Evolutionary conservation across 2,113 vertebrate genomes (phyloP), one percentile per base, ranked within the genome.

Genomic region (Ammospiza caudacuta): DNA sequence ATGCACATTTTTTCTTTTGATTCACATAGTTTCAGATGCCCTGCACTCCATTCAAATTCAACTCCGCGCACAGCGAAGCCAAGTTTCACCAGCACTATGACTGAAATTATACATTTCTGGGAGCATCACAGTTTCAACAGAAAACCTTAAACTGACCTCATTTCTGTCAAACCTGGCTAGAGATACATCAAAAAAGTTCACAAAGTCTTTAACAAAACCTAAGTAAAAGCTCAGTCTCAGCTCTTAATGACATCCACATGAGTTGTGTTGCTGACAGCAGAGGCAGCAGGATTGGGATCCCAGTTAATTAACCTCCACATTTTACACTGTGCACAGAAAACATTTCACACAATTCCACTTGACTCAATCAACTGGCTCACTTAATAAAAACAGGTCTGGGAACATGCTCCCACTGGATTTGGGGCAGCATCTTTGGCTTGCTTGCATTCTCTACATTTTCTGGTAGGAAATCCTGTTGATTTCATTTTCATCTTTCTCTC

Each of bases 401-500:
- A 85, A 82, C 69, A 73, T 52, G n/a, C 20, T 86, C 55, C 66
- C 68, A 72, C 57, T 44, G 67, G 67, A 92, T 64, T 86, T 87
- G 80, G 89, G 68, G 62, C 66, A 78, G 63, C 68, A 66, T 88
- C 51, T 49, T 86, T 73, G 43, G 27, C 61, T 87, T 67, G 61
- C 57, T 76, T 70, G 31, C 21, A n/a, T 84, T 91, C 46, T 75
- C 69, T 77, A 8, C 47, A 24, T 58, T 64, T 52, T 31, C 70
- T 93, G 83, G 77, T 87, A 89, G 76, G 67, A 90, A 94, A 95
- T 90, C 84, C 82, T 90, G 90, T 94, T 96, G 91, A 95, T 95
- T 95, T 95, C 33, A 54, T 95, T 94, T 95, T 92, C 78, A 76
- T 88, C 78, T 93, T 90, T 72, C 82, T 58, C 47, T 80, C 41